Evolutionary conservation across 2,113 vertebrate genomes (phyloP), one percentile per base, ranked within the genome.

Genomic region (Mionectes macconnelli): DNA sequence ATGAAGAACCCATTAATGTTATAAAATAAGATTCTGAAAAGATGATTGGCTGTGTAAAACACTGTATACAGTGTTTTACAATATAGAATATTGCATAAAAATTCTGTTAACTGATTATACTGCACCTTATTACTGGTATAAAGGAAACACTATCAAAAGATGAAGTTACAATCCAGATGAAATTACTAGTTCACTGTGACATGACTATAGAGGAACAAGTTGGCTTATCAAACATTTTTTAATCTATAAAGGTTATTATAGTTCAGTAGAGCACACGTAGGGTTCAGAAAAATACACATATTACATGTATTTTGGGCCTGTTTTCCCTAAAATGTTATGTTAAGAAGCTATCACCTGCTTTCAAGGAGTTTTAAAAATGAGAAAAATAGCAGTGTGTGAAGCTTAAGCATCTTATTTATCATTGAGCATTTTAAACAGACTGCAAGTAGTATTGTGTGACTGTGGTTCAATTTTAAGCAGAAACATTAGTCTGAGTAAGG

Each of bases 111-210:
- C 20, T 49, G 7, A 24, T 62, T 52, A 30, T 35, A 44, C 4
- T 53, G 14, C 7, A 39, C 3, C 22, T 74, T 55, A 15, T 59
- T 78, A 30, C 15, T n/a, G 6, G 3, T 53, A 49, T 25, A 45
- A 73, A 87, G 12, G 23, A 78, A 70, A 55, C 9, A 39, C 4
- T 16, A 55, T 21, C 13, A 24, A 70, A 37, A 59, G 8, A 70
- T 0, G 0, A 47, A 78, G 8, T 28, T 78, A 21, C 19, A 79
- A 40, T 6, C 14, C 39, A 82, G 79, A 77, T n/a, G 14, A 74
- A 82, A 60, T 81, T 57, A 20, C 6, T 52, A 49, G 4, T 40
- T 86, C 30, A 70, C 66, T 59, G 20, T 57, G 50, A 33, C 22
- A 45, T 31, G 84, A n/a, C 6, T 16, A 37, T 5, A 44, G 14